Evolutionary conservation across 2,797 vertebrate species (phyloP), one percentile per base, ranked within the genome.

Genomic region (Platyrinchus mystaceus): DNA sequence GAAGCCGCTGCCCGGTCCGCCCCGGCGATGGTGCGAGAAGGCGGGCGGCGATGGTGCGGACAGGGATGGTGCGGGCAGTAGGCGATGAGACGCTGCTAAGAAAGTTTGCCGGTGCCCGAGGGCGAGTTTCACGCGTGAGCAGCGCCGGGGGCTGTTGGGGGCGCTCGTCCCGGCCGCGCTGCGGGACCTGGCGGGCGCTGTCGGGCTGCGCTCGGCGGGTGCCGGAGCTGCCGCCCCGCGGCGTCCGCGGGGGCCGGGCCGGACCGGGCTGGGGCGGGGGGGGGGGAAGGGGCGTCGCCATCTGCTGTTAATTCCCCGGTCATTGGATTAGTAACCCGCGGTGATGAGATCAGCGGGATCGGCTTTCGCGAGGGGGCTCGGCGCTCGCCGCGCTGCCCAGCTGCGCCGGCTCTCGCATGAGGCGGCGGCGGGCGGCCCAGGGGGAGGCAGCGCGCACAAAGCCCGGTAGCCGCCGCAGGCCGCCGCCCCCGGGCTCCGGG

Each of bases 311-410:
- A 97, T 98, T 98, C 97, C 97, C 87, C 94, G 95, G 97, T 95
- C 98, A 97, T 97, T 98, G 98, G 97, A 98, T 98, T 98, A 98
- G 97, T 97, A 96, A 97, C 96, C 97, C 96, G 97, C 95, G 82
- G 97, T 96, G 98, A 98, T 98, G 98, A 98, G 97, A 97, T 98
- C 97, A 98, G 98, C 97, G 95, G 96, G 97, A 97, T 98, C 98
- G 97, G 97, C 97, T 98, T 98, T 98, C 98, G 97, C 79, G 74
- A 94, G 88, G 97, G 97, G 97, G 97, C 97, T 96, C 93, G 84
- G 96, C 82, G 53, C 95, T 97, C 74, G 87, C 84, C 67, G 86
- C 69, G 52, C 90, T 78, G 93, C 96, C 95, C 94, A 93, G 95
- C 95, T 93, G 94, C 95, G 93, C 89, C 90, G 92, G 89, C 92